These are phyloP conservation scores for Drosophila falleni DNA, from an alignment of 2,888 invertebrate genomes.

Conservation along the genomic window DNA sequence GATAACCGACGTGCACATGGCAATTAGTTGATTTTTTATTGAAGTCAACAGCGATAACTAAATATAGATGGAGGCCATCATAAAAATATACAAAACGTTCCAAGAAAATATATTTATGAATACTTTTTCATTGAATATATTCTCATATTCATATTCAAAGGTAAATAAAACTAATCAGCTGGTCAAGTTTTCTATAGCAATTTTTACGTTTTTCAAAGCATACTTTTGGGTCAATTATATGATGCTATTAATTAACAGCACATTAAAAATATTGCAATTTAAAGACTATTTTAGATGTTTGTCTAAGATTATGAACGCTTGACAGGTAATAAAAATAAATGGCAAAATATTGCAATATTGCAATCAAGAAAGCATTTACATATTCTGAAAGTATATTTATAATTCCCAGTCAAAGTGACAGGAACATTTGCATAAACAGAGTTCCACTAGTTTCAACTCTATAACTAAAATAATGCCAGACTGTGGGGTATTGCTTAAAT, in stretches of 20 bases:
- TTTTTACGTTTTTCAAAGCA: constrained; percentile 5
- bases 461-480: constrained; percentile 5
- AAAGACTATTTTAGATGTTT: constrained; percentile 2
- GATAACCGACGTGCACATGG: constrained; percentile 72
- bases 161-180: neutral
- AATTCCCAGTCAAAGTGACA: constrained; percentile 32
- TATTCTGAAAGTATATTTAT: constrained; percentile 36
- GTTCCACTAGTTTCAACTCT: constrained; percentile 11
- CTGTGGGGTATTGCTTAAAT: constrained; percentile 39
- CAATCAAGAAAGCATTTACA: constrained; percentile 42
- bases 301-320: constrained; percentile 1
- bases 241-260: constrained; percentile 10
- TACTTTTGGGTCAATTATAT: constrained; percentile 46
- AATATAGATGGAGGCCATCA: constrained; percentile 66
- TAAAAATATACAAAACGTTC: constrained; percentile 1
- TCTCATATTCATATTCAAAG: neutral
- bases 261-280: constrained; percentile 8
- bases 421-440: constrained; percentile 54
- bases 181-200: neutral
- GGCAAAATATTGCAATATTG: constrained; percentile 14
- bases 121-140: neutral
- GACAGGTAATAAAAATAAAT: constrained; percentile 31
- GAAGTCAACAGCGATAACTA: constrained; percentile 64
- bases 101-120: neutral
- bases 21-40: constrained; percentile 76